phyloP scores from a whole-genome alignment of 2,888 invertebrate genomes.

The Erebia ligea region DNA sequence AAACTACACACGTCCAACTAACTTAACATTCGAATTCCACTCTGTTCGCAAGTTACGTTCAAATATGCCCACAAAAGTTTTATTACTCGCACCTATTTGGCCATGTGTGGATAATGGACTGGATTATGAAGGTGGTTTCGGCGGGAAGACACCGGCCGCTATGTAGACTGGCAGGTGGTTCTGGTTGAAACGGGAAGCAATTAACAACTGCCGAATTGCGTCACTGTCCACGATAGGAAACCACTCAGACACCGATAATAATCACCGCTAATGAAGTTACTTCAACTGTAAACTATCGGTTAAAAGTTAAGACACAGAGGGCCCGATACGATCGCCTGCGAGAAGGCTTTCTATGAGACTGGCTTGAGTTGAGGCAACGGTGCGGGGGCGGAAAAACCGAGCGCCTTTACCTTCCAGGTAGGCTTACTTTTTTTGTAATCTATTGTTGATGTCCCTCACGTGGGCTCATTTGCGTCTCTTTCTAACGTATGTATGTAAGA shows the following conservation, averaged over 20 bases:
- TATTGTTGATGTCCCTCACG: slow-evolving; percentile 79
- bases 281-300: slow-evolving; percentile 32
- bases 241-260: slow-evolving; percentile 45
- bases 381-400: slow-evolving; percentile 63
- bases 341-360: slow-evolving; percentile 68
- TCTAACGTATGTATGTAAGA: slow-evolving; percentile 48
- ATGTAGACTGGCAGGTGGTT: slow-evolving; percentile 62
- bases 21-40: slow-evolving; percentile 69
- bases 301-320: slow-evolving; percentile 14
- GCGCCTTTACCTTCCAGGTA: slow-evolving; percentile 74
- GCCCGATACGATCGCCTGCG: slow-evolving; percentile 53
- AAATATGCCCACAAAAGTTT: slow-evolving; percentile 53
- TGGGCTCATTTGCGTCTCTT: slow-evolving; percentile 64
- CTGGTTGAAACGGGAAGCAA: slow-evolving; percentile 53
- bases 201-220: slow-evolving; percentile 54
- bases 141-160: slow-evolving; percentile 69
- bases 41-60: slow-evolving; percentile 47
- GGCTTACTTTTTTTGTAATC: slow-evolving; percentile 67
- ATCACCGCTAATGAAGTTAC: slow-evolving; percentile 50
- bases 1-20: slow-evolving; percentile 71
- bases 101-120: slow-evolving; percentile 15
- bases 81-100: slow-evolving; percentile 26
- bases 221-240: slow-evolving; percentile 52
- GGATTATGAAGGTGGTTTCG: slow-evolving; percentile 45
- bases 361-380: slow-evolving; percentile 50